Conservation (phyloP, 2,888 invertebrate species). For the Pantelozetes paolii region DNA sequence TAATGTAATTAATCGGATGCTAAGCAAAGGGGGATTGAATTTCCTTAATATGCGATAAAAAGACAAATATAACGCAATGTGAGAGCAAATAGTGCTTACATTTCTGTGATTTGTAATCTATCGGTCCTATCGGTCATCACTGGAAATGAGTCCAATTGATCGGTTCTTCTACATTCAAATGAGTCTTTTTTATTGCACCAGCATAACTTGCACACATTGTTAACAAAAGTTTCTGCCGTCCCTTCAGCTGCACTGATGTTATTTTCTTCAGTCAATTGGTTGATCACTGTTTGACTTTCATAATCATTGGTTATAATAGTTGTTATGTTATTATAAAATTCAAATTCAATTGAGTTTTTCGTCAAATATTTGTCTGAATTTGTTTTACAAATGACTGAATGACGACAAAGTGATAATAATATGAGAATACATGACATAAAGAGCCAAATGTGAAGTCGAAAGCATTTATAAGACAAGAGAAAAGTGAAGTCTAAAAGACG, state of each 20-base stretch:
- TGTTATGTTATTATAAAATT: background rate
- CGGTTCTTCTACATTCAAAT: constrained; percentile 41
- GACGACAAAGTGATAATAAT: constrained; percentile 6
- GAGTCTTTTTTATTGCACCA: constrained; percentile 43
- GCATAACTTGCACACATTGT: constrained; percentile 39
- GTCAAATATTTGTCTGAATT: background rate
- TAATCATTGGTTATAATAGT: background rate
- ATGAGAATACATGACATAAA: constrained; percentile 17
- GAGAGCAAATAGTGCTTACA: constrained; percentile 43
- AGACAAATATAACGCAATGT: too few species aligned
- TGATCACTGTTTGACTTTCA: background rate
- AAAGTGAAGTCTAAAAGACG: background rate
- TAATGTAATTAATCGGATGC: too few species aligned
- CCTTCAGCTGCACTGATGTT: background rate
- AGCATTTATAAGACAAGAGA: constrained; percentile 20
- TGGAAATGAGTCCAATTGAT: constrained; percentile 43
- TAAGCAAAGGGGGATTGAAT: too few species aligned
- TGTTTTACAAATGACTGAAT: constrained; percentile 7
- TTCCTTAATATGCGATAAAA: too few species aligned
- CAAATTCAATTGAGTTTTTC: background rate
- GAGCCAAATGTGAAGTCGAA: constrained; percentile 10
- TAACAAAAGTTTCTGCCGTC: background rate
- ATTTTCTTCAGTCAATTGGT: background rate
- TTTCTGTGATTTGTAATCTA: constrained; percentile 42
- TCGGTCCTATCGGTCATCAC: constrained; percentile 39